phyloP scores from a whole-genome alignment of 1,140 invertebrate species.

The Yoshiicerus persimilis region DNA sequence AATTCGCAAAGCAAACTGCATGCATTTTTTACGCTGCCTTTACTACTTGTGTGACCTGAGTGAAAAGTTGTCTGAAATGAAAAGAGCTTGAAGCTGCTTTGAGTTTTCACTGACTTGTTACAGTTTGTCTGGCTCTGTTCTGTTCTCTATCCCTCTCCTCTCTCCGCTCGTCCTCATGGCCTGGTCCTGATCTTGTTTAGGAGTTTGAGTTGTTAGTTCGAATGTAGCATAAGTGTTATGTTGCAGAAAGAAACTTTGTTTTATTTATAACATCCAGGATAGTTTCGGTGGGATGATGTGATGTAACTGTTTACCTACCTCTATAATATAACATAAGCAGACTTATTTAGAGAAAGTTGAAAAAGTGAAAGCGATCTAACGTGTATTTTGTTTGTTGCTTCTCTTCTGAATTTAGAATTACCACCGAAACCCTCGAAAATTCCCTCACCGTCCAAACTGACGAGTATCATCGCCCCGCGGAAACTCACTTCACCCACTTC shows the following conservation, averaged over 20 bases:
- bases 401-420: conserved; percentile 49
- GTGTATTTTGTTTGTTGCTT: neutral
- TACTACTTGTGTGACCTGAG: neutral
- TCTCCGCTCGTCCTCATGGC: neutral
- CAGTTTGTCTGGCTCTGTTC: no score
- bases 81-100: neutral
- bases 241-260: neutral
- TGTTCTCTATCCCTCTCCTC: no score
- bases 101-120: neutral
- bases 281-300: neutral
- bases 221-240: no score
- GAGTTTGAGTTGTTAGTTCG: neutral
- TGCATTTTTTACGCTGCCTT: neutral
- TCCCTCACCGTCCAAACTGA: conserved; percentile 48
- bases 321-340: neutral
- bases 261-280: neutral
- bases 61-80: neutral
- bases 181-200: neutral
- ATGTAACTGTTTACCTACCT: neutral
- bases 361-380: neutral
- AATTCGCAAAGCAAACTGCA: neutral
- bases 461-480: conserved; percentile 26
- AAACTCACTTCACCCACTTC: conserved; percentile 41
- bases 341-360: neutral
- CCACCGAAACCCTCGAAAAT: conserved; percentile 55